Conservation (phyloP, 2,797 vertebrate species). For the Oreochromis mossambicus region DNA sequence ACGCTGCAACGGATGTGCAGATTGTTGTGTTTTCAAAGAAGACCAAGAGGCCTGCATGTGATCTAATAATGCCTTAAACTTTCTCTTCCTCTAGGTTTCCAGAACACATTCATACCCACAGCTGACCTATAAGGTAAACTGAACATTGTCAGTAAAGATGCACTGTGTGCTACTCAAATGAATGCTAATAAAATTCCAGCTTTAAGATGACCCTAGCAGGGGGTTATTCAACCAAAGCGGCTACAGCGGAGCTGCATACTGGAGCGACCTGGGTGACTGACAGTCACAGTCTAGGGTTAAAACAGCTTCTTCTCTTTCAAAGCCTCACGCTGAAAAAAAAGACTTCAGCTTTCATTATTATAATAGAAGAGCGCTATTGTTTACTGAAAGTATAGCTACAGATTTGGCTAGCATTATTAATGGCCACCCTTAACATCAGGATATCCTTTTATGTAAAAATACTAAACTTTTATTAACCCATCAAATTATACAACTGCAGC, state of each 20-base stretch:
- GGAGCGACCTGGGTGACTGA: conserved; percentile 21
- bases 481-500: not conserved
- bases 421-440: not conserved
- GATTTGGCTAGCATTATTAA: not conserved
- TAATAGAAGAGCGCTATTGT: not conserved
- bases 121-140: not conserved
- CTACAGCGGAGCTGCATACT: conserved; percentile 21
- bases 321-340: conserved; percentile 13
- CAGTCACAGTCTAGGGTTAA: conserved; percentile 49
- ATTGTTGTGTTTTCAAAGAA: conserved; percentile 30
- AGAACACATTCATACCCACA: not conserved
- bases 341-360: conserved; percentile 19
- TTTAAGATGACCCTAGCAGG: conserved; percentile 41
- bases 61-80: conserved; percentile 3
- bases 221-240: conserved; percentile 48
- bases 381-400: not conserved
- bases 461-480: not conserved
- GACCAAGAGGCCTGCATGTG: conserved; percentile 21
- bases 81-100: not conserved
- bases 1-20: conserved; percentile 44
- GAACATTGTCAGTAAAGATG: not conserved
- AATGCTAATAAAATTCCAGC: conserved; percentile 65
- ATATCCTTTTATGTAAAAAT: not conserved
- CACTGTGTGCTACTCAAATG: conserved; percentile 3
- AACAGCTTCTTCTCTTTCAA: conserved; percentile 54